Base-by-base conservation (phyloP, 2,797 vertebrate species). In the Orestias chungarensis region DNA sequence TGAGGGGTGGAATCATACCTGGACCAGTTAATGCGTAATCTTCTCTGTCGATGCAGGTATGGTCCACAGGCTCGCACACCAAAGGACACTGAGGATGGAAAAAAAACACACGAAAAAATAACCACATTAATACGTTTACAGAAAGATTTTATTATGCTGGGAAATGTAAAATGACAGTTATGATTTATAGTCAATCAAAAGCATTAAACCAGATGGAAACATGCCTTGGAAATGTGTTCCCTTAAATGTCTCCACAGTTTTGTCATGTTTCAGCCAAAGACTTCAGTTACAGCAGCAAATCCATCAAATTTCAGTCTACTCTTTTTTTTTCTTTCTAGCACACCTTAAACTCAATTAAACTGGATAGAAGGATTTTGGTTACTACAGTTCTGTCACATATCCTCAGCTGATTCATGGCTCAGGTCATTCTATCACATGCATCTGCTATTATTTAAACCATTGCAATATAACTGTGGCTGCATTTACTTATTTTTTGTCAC, bases 11-110 rank as follows among this genome's bases (percentile, higher is more conserved):
- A 82, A 43, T 83, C 92, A 74, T 94, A 99, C 98, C 97, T 80
- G 96, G 93, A 47, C 96, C 96, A 87, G 98, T 91, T 49, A 96
- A 93, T 25, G 94, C 95, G 61, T 93, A 91, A 82, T 92, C 95
- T 83, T 97, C 97, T 87, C 93, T 95, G 70, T 94, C 91, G 11
- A 86, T 92, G 75, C 91, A 65, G 65, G 88, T 93, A 43, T 94
- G 90, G 42, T 93, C 93, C 4, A 86, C 90, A 82, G 95, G 95
- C 75, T 97, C 97, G 87, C 86, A 97, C 66, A 96, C 94, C 91
- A 97, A 84, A 6, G 96, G 92, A 93, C 95, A 96, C 98, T 99
- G 87, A 31, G 40, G 23, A 84, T 42, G 54, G 61, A 67, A 73
- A 43, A 25, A 70, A 17, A 55, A 38, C 20, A n/a, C n/a, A n/a